Evolutionary conservation across 2,888 invertebrate species (phyloP), one percentile per base, ranked within the genome.

Genomic region (Andrena bucephala): DNA sequence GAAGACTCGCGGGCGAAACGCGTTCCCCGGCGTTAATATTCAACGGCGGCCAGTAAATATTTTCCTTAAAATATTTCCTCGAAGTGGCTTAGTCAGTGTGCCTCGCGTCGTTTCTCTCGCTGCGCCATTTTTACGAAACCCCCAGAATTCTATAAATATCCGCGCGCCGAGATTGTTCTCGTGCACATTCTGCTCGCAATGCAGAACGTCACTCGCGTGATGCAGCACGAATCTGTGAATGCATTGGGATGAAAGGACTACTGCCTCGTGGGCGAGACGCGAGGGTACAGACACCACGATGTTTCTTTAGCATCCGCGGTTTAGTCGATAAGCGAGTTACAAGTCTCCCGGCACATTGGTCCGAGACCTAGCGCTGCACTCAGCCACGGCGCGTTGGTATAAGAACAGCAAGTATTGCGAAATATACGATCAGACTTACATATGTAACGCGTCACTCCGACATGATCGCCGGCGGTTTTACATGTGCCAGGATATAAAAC

Each of bases 21-120:
- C 52, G 60, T 60, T 67, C 60, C 10, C 10, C 42, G 29, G 20
- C 10, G 24, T 70, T 50, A 20, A 71, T 54, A 71, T 71, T 71
- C 76, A 71, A 63, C 54, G 24, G 4, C 29, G 16, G 60, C 31
- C 48, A 71, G 31, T 71, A 69, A 70, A 52, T 20, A 5, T 75
- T 72, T 62, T 69, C 69, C 13, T 20, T 5, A 29, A 52, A 50
- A 2, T 0, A 33, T 50, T n/a, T 60, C 20, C 16, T 4, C 27
- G 2, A 10, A 24, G 33, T 31, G 33, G 63, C 42, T 29, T 36
- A 16, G 54, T 62, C 33, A 2, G 1, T 27, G 10, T 33, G 1
- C 8, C 24, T 48, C 33, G 20, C 4, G 36, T 0, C 2, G 31
- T n/a, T 3, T 52, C 27, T 36, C 29, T 42, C 29, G 36, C 4